Percentiles rank a stretch among this genome's conserved stretches.
These are phyloP conservation scores for Nemopilema nomurai DNA, from an alignment of 30 jellyfish, hydroid and myxozoan species.

Conservation along the genomic window DNA sequence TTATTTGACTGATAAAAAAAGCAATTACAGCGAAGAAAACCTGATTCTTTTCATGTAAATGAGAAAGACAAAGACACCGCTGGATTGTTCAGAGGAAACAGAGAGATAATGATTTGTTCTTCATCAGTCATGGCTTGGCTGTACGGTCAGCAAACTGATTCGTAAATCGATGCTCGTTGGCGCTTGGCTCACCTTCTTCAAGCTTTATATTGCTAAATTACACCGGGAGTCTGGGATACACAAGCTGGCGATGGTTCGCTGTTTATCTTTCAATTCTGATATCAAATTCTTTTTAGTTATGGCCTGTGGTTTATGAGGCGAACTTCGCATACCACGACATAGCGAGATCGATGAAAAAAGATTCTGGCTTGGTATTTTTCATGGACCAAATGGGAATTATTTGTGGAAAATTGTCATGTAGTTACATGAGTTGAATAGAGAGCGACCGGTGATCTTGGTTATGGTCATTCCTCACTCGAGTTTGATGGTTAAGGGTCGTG, in stretches of 20 bases:
- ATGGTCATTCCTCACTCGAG: slow-evolving; percentile 48
- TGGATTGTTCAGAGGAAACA: slow-evolving; percentile 62
- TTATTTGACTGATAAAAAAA: slow-evolving; percentile 50
- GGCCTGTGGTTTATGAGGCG: slow-evolving; percentile 75
- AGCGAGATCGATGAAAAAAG: neutral
- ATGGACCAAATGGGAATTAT: neutral
- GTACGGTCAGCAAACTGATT: slow-evolving; percentile 11
- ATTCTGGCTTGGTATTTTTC: neutral
- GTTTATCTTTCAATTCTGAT: slow-evolving; percentile 55
- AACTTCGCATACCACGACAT: slow-evolving; percentile 46
- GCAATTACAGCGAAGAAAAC: slow-evolving; percentile 67
- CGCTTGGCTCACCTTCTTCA: slow-evolving; percentile 10
- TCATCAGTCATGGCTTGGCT: slow-evolving; percentile 30
- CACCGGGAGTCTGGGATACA: slow-evolving; percentile 32
- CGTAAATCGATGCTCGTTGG: slow-evolving; percentile 39
- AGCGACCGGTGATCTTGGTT: neutral
- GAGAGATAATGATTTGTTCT: slow-evolving; percentile 29
- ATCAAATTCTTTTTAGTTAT: slow-evolving; percentile 59
- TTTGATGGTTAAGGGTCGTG: slow-evolving; percentile 52
- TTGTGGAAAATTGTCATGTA: neutral
- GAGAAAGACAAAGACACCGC: slow-evolving; percentile 69
- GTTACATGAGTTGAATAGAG: neutral
- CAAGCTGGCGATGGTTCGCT: slow-evolving; percentile 43
- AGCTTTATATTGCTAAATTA: slow-evolving; percentile 29
- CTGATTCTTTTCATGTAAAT: slow-evolving; percentile 58